A percentile compares a stretch with the other conserved stretches of the same genome.
Evolutionary conservation across 2,888 invertebrate species (phyloP).

Genomic region (Diogma glabrata): DNA sequence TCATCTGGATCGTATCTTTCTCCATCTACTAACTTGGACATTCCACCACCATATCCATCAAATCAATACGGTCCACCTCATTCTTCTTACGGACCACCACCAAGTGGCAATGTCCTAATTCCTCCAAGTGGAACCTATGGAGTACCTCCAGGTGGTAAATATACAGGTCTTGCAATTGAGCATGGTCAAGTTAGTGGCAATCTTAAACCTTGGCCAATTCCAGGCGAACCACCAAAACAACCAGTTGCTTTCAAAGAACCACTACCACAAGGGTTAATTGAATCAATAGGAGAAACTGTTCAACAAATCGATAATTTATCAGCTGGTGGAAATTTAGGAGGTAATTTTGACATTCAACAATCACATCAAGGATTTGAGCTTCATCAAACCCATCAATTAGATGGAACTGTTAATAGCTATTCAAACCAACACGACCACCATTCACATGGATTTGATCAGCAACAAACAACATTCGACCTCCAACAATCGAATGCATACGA

Average conservation of each 20-base stretch:
- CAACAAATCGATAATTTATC: conserved; percentile 46
- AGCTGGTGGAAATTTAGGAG: conserved; percentile 26
- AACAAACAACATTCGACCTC: too few species aligned
- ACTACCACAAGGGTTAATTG: conserved; percentile 56
- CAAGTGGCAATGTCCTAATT: conserved; percentile 38
- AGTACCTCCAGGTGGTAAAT: conserved; percentile 42
- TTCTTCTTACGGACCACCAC: conserved; percentile 37
- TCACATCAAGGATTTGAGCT: too few species aligned
- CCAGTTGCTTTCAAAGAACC: conserved; percentile 65
- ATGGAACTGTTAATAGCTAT: too few species aligned
- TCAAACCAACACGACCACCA: too few species aligned
- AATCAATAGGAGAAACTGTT: conserved; percentile 51
- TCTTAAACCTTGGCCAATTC: conserved; percentile 24
- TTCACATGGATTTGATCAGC: too few species aligned
- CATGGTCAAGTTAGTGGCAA: conserved; percentile 29
- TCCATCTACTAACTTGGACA: neutral
- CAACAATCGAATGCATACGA: too few species aligned
- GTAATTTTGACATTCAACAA: conserved; percentile 19
- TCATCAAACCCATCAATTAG: too few species aligned
- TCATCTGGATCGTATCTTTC: conserved; percentile 6
- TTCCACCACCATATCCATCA: conserved; percentile 29
- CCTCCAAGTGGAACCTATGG: conserved; percentile 52
- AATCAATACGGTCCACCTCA: conserved; percentile 33
- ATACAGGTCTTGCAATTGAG: conserved; percentile 30
- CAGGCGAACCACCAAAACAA: conserved; percentile 33